Conservation (phyloP, 2,113 vertebrate genomes). For the Serilophus lunatus region DNA sequence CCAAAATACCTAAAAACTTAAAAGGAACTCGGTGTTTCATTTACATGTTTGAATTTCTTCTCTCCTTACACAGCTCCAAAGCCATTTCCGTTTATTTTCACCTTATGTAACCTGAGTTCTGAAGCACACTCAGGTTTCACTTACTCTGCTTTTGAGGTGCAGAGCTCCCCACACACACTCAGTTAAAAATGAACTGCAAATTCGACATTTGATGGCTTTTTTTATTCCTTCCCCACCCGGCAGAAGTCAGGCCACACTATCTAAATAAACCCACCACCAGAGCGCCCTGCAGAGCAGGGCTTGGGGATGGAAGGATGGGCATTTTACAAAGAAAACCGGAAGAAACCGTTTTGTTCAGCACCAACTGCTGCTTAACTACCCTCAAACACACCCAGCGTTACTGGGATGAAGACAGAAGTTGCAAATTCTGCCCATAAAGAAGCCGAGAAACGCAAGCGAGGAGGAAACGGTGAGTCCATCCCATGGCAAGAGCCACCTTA, state of each 20-base stretch:
- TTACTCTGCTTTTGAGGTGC: neutral
- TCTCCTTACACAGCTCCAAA: neutral
- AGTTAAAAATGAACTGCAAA: neutral
- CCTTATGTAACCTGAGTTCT: neutral
- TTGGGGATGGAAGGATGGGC: neutral
- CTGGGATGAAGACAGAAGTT: neutral
- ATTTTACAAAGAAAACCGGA: neutral
- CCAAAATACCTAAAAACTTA: neutral
- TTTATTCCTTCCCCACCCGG: neutral
- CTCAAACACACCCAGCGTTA: neutral
- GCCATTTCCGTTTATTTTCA: neutral
- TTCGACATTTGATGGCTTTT: neutral
- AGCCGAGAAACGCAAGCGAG: neutral
- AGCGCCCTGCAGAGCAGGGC: neutral
- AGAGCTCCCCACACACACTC: neutral
- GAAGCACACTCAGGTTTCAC: neutral
- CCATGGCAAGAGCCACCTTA: neutral
- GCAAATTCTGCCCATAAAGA: neutral
- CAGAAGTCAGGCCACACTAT: no score
- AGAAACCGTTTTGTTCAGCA: neutral
- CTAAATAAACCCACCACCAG: neutral
- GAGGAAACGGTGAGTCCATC: neutral
- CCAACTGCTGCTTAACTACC: neutral
- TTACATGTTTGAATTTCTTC: neutral
- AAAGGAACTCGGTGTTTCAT: rapidly evolving